Conservation (phyloP, 2,888 invertebrate species). For the Itoplectis maculator region DNA sequence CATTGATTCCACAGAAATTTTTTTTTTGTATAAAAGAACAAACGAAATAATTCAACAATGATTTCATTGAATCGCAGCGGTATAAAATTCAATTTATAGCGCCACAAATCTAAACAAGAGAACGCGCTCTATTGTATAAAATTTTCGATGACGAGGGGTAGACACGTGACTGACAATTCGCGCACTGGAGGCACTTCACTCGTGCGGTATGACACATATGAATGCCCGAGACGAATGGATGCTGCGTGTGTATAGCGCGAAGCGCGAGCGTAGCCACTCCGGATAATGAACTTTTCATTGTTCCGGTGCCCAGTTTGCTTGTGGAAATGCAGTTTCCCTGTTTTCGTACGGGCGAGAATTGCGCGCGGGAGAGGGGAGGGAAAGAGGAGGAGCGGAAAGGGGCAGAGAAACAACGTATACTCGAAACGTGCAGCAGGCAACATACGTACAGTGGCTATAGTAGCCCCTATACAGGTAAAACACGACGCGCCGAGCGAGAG, state of each 20-base stretch:
- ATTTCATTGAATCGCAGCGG: background rate
- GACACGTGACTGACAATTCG: slow-evolving; percentile 24
- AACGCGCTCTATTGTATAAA: background rate
- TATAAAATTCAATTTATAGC: background rate
- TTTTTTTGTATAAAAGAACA: too few relatives aligned
- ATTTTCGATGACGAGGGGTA: slow-evolving; percentile 10
- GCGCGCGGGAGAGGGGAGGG: background rate
- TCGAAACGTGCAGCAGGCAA: background rate
- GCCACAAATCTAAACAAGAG: background rate
- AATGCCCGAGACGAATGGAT: slow-evolving; percentile 18
- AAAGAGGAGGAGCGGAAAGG: background rate
- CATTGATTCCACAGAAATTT: too few relatives aligned
- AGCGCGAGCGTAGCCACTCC: slow-evolving; percentile 36
- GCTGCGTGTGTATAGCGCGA: slow-evolving; percentile 2
- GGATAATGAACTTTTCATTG: slow-evolving; percentile 70
- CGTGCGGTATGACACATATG: slow-evolving; percentile 16
- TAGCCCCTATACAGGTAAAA: slow-evolving; percentile 1
- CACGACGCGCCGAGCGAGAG: slow-evolving; percentile 5
- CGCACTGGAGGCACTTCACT: slow-evolving; percentile 5
- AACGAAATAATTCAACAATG: too few relatives aligned
- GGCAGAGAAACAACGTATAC: slow-evolving; percentile 25
- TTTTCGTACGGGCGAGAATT: slow-evolving; percentile 49
- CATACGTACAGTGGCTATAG: slow-evolving; percentile 3
- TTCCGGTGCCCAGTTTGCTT: slow-evolving; percentile 64
- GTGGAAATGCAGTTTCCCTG: slow-evolving; percentile 71